Evolutionary conservation across 2,888 invertebrate genomes (phyloP).

Genomic region (Xestia ashworthii): DNA sequence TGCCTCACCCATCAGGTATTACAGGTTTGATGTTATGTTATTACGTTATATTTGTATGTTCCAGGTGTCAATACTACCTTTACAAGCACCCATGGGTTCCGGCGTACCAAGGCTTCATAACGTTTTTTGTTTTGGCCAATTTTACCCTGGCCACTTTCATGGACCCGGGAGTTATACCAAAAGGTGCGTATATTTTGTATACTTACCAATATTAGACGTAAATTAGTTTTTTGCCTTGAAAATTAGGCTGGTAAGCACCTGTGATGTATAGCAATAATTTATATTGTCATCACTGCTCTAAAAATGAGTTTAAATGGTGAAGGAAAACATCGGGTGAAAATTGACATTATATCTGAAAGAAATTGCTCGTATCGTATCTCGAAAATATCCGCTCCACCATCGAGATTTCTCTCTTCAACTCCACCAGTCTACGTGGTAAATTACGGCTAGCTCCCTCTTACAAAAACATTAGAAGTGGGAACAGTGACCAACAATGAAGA

Average conservation of each 20-base stretch:
- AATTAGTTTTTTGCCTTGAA: not conserved
- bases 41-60: constrained; percentile 69
- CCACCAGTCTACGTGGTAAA: not conserved
- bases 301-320: not conserved
- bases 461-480: not conserved
- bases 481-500: not conserved
- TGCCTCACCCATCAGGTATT: not conserved
- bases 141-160: constrained; percentile 99
- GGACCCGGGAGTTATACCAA: constrained; percentile 99
- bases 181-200: constrained; percentile 92
- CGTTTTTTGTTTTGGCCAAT: constrained; percentile 99
- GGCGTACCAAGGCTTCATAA: constrained; percentile 97
- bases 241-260: not conserved
- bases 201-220: not conserved
- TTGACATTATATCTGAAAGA: not conserved
- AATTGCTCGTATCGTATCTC: not conserved
- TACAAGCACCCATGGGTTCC: constrained; percentile 96
- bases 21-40: not conserved
- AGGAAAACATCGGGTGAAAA: not conserved
- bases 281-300: not conserved
- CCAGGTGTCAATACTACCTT: constrained; percentile 97
- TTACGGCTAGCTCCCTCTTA: not conserved
- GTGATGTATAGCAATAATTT: not conserved
- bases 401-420: not conserved
- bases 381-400: not conserved